These are phyloP conservation scores for Leptobrachium ailaonicum DNA, from an alignment of 2,113 vertebrate genomes.

Conservation along the genomic window DNA sequence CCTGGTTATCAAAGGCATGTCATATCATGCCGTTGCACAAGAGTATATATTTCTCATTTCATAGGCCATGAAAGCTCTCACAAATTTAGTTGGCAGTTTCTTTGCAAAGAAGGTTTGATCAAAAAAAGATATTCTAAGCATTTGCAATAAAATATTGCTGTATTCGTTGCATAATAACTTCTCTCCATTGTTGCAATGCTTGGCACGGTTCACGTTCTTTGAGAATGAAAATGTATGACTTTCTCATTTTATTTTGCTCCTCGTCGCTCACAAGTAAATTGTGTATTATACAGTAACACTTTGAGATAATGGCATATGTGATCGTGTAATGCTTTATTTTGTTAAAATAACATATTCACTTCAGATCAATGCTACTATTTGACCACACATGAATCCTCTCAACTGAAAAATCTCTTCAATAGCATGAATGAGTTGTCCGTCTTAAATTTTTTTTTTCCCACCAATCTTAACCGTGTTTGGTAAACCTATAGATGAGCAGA, in stretches of 20 bases:
- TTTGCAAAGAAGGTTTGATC: slow-evolving; percentile 33
- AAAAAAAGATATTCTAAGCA: slow-evolving; percentile 40
- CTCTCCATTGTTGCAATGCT: slow-evolving; percentile 25
- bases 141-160: slow-evolving; percentile 38
- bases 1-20: slow-evolving; percentile 43
- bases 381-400: too few species aligned
- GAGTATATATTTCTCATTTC: slow-evolving; percentile 49
- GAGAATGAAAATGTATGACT: slow-evolving; percentile 16
- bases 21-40: slow-evolving; percentile 44
- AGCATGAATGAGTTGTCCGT: too few species aligned
- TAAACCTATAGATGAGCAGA: too few species aligned
- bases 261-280: too few species aligned
- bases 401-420: too few species aligned
- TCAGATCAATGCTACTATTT: too few species aligned
- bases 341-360: too few species aligned
- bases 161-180: slow-evolving; percentile 30
- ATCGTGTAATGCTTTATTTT: too few species aligned
- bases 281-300: too few species aligned
- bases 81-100: slow-evolving; percentile 40
- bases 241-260: slow-evolving; percentile 9
- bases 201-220: slow-evolving; percentile 11
- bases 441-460: too few species aligned
- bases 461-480: too few species aligned
- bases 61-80: slow-evolving; percentile 42
- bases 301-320: too few species aligned